Percentiles rank a stretch among this genome's conserved stretches.
Evolutionary conservation across 2,888 invertebrate species (phyloP).

Genomic region (Agrochola circellaris): DNA sequence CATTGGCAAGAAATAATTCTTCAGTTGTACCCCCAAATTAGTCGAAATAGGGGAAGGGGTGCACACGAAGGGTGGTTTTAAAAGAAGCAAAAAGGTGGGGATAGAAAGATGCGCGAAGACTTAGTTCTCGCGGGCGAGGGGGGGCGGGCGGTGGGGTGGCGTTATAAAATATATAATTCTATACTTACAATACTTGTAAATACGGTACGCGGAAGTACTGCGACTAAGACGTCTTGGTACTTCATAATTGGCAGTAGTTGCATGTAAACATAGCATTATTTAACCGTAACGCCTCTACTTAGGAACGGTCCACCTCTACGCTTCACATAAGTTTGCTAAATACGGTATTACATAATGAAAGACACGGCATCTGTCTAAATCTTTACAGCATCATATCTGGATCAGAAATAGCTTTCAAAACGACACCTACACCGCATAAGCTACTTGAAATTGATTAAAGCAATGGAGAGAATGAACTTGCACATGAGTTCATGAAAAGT

Average conservation of each 20-base stretch:
- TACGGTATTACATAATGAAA: no score
- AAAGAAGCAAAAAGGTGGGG: slow-evolving; percentile 91
- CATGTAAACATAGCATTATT: neutral
- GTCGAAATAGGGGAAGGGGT: slow-evolving; percentile 91
- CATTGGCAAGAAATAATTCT: slow-evolving; percentile 89
- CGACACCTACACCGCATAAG: neutral
- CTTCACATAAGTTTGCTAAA: neutral
- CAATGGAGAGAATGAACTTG: neutral
- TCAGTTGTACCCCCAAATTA: slow-evolving; percentile 91
- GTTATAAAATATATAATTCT: slow-evolving; percentile 91
- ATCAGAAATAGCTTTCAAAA: neutral
- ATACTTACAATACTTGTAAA: slow-evolving; percentile 91
- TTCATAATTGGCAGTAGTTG: slow-evolving; percentile 64
- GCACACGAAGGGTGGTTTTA: slow-evolving; percentile 90
- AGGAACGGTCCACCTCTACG: rapidly evolving
- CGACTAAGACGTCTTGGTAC: slow-evolving; percentile 75
- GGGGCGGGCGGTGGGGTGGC: slow-evolving; percentile 77
- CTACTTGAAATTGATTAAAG: neutral
- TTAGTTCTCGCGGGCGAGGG: slow-evolving; percentile 88
- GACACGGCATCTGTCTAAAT: neutral
- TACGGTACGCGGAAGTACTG: slow-evolving; percentile 89
- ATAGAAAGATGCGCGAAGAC: slow-evolving; percentile 91
- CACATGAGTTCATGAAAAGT: no score
- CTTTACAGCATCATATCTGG: neutral
- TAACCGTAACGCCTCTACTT: no score